Evolutionary conservation across 2,113 vertebrate genomes (phyloP).

Genomic region (Kobus ellipsiprymnus): DNA sequence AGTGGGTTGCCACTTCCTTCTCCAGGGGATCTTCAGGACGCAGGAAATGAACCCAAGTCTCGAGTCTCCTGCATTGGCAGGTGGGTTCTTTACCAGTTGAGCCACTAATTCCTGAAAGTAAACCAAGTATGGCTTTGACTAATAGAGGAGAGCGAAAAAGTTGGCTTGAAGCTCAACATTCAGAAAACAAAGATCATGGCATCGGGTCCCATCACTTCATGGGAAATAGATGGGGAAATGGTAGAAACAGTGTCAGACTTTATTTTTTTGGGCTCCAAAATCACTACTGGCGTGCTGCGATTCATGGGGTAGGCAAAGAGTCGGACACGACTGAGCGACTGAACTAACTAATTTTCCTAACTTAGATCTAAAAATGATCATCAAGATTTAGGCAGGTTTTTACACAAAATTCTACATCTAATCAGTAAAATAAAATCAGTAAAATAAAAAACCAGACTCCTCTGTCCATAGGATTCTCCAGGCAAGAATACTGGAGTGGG

Average conservation of each 20-base stretch:
- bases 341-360: neutral
- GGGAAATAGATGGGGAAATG: no score
- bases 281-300: no score
- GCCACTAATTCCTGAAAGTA: neutral
- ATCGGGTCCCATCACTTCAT: no score
- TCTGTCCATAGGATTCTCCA: neutral
- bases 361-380: neutral
- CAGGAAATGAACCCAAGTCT: neutral
- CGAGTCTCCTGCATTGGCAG: neutral
- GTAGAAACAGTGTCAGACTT: no score
- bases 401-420: neutral
- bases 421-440: conserved; percentile 9
- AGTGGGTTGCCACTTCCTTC: neutral
- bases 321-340: no score
- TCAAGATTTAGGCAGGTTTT: neutral
- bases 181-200: no score
- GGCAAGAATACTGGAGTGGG: neutral
- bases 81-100: neutral
- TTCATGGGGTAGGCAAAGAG: no score
- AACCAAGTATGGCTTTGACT: neutral
- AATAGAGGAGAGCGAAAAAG: no score
- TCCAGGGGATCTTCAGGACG: neutral
- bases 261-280: no score
- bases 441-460: neutral
- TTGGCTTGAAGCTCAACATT: no score